Percentiles rank a stretch among this genome's conserved stretches.
Conservation (phyloP, 2,797 vertebrate genomes). For the Bovichtus diacanthus region DNA sequence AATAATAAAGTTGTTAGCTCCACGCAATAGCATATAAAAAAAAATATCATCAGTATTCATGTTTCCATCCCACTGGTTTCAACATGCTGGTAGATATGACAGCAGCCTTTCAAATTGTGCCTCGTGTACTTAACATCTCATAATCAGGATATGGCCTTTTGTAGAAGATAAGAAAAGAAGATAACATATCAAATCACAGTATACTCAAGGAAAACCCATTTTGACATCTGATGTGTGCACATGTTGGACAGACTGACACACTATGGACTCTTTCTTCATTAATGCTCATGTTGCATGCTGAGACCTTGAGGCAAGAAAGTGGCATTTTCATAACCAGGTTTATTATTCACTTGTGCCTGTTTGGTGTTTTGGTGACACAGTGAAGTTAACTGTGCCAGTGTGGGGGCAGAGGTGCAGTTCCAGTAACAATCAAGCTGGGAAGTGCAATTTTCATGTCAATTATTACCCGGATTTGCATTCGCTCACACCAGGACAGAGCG, state of each 20-base stretch:
- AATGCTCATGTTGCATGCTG: background rate
- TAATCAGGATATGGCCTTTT: background rate
- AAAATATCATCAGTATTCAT: background rate
- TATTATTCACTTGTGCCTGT: conserved; percentile 36
- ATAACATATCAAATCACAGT: background rate
- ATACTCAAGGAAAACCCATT: background rate
- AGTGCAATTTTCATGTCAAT: conserved; percentile 35
- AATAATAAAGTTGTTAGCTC: conserved; percentile 18
- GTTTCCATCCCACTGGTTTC: background rate
- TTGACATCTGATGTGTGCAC: background rate
- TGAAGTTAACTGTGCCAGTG: conserved; percentile 17
- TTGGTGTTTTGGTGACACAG: conserved; percentile 34
- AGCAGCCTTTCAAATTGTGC: background rate
- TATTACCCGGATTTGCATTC: conserved; percentile 36
- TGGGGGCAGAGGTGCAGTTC: conserved; percentile 33
- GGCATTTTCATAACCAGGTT: conserved; percentile 1
- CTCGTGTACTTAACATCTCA: background rate
- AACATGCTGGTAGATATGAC: background rate
- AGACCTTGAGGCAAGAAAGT: conserved; percentile 6
- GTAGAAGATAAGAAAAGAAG: background rate
- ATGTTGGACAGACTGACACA: background rate
- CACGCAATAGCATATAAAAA: conserved; percentile 3
- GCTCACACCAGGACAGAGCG: background rate
- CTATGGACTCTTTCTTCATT: background rate
- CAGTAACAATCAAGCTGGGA: conserved; percentile 32